Evolutionary conservation across 2,797 vertebrate species (phyloP).

Genomic region (Eulemur coronatus): DNA sequence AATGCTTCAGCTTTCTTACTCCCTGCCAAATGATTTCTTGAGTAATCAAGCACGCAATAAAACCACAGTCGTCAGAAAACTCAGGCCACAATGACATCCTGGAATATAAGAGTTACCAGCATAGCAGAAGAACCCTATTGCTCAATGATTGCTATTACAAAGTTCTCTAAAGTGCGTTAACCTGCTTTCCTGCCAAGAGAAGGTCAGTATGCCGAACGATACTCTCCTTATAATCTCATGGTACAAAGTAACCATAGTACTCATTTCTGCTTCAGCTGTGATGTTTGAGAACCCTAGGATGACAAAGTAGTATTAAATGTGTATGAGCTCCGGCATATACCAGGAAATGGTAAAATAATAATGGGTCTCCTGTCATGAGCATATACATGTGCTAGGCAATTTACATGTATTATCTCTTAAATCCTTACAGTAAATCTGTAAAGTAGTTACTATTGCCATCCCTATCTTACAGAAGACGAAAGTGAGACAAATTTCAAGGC

Average conservation of each 20-base stretch:
- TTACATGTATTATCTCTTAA: neutral
- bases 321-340: neutral
- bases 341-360: neutral
- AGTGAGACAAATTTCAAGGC: neutral
- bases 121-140: neutral
- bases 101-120: neutral
- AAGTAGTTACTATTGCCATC: neutral
- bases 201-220: neutral
- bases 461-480: neutral
- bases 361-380: neutral
- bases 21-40: neutral
- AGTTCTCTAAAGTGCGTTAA: neutral
- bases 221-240: neutral
- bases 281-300: neutral
- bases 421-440: neutral
- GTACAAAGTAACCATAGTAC: neutral
- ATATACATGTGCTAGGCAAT: neutral
- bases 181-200: constrained; percentile 1
- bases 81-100: neutral
- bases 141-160: neutral
- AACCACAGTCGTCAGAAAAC: constrained; percentile 3
- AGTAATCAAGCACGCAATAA: neutral
- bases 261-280: neutral
- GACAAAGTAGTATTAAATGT: neutral
- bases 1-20: neutral